Conservation (phyloP, 2,797 vertebrate species). For the Hephaestus fuliginosus region DNA sequence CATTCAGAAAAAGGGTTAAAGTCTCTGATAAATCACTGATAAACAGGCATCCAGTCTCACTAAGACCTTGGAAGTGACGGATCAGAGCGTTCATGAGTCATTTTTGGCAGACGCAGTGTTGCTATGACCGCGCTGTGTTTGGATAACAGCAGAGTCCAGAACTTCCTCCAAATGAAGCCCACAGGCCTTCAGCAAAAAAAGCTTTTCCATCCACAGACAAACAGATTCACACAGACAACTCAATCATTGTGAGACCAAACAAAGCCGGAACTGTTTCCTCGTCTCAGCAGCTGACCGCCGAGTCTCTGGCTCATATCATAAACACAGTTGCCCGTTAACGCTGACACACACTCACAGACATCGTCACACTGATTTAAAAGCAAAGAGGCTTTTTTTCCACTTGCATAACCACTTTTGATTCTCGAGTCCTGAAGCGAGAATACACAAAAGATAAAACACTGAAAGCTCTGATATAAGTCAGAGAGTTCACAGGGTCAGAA, state of each 20-base stretch:
- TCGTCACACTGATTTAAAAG: constrained; percentile 18
- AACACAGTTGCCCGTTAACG: constrained; percentile 18
- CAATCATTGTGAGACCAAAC: constrained; percentile 45
- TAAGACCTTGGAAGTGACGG: background rate
- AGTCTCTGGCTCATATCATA: constrained; percentile 25
- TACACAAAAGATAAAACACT: background rate
- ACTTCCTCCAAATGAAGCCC: background rate
- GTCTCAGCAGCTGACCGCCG: constrained; percentile 41
- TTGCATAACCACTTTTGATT: constrained; percentile 22
- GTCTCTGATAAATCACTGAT: background rate
- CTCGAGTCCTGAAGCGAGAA: background rate
- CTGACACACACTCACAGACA: background rate
- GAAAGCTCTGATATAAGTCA: background rate
- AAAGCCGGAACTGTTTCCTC: constrained; percentile 39
- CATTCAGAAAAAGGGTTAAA: background rate
- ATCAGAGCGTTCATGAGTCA: background rate
- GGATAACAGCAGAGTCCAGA: constrained; percentile 20
- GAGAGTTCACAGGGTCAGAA: background rate
- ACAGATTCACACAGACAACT: constrained; percentile 29
- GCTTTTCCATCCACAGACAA: constrained; percentile 14
- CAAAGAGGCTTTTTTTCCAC: background rate
- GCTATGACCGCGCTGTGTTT: constrained; percentile 39
- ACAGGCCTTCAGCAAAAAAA: constrained; percentile 4
- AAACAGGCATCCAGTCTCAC: background rate
- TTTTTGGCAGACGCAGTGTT: constrained; percentile 23